Conservation (phyloP, 2,797 vertebrate species). For the Dermochelys coriacea region DNA sequence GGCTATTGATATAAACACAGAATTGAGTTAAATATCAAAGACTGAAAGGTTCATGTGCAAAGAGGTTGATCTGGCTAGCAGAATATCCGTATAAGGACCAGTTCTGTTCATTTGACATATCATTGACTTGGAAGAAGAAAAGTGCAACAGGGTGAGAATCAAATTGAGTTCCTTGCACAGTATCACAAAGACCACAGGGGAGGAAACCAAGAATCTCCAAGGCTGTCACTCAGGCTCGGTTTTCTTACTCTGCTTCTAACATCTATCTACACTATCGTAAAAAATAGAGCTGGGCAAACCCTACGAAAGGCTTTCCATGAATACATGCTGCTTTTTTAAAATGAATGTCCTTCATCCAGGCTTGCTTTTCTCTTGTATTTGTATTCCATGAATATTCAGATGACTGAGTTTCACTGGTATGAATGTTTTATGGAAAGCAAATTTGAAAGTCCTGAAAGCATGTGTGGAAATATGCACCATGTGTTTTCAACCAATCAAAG, state of each 20-base stretch:
- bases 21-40: background rate
- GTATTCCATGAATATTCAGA: background rate
- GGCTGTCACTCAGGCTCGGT: background rate
- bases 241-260: background rate
- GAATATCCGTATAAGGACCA: background rate
- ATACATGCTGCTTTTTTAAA: background rate
- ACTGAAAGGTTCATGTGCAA: background rate
- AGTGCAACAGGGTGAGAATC: background rate
- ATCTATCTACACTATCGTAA: background rate
- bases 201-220: background rate
- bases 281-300: background rate
- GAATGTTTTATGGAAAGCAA: background rate
- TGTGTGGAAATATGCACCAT: background rate
- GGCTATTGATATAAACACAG: background rate
- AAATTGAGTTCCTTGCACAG: background rate
- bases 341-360: background rate
- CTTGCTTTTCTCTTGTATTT: background rate
- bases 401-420: background rate
- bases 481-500: background rate
- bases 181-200: background rate
- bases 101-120: background rate
- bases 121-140: background rate
- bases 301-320: background rate
- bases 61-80: fast-evolving
- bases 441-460: background rate